Conservation (phyloP, 2,797 vertebrate genomes). For the Eurystomus glaucurus region DNA sequence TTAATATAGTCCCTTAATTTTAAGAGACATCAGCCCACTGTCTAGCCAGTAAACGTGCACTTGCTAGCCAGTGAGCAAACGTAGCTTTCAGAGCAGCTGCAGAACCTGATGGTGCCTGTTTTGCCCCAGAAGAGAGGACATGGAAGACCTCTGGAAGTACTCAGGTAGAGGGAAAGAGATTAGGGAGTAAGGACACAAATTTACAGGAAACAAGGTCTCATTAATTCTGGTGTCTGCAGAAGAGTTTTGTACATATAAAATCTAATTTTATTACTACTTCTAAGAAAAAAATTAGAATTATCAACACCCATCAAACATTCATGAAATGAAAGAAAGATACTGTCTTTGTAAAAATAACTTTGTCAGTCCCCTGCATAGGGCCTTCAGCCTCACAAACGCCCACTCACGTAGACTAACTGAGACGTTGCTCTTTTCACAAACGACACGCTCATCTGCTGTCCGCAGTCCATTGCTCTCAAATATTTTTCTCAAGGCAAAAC, state of each 20-base stretch:
- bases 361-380: neutral
- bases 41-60: neutral
- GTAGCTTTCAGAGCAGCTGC: neutral
- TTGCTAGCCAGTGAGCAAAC: neutral
- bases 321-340: neutral
- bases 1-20: neutral
- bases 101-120: neutral
- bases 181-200: neutral
- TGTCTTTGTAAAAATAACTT: neutral
- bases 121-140: neutral
- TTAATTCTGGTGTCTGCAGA: neutral
- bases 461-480: neutral
- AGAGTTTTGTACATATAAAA: neutral
- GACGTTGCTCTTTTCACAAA: neutral
- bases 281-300: neutral
- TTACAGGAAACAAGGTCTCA: rapidly evolving
- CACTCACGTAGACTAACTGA: neutral
- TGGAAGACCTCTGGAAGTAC: neutral
- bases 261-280: neutral
- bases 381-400: neutral
- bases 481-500: neutral
- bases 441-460: neutral
- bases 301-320: neutral
- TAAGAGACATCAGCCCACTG: rapidly evolving
- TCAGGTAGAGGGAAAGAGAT: neutral